These are phyloP conservation scores for Rattus rattus DNA, from an alignment of 2,113 vertebrate genomes.

Conservation along the genomic window DNA sequence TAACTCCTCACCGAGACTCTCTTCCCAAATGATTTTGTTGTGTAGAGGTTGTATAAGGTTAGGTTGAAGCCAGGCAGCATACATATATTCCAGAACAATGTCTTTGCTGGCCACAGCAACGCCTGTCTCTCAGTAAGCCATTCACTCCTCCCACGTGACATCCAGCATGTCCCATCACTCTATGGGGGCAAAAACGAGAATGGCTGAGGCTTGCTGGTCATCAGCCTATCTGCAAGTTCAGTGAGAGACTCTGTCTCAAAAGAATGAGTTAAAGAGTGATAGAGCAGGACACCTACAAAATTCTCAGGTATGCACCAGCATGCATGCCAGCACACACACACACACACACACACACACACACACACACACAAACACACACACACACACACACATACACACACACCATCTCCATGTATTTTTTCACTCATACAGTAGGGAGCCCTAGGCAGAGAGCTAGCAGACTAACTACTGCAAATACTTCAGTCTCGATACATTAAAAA, in stretches of 20 bases:
- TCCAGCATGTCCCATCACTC: neutral
- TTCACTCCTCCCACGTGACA: neutral
- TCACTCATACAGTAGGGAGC: neutral
- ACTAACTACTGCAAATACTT: neutral
- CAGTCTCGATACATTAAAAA: neutral
- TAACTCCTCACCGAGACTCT: neutral
- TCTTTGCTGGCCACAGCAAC: neutral
- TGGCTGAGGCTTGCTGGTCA: too few relatives aligned
- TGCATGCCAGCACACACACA: too few relatives aligned
- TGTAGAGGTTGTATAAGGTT: neutral
- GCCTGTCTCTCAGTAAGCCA: neutral
- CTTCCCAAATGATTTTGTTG: neutral
- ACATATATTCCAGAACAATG: too few relatives aligned
- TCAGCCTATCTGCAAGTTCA: neutral
- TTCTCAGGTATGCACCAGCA: neutral
- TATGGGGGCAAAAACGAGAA: neutral
- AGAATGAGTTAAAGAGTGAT: neutral
- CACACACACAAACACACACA: neutral
- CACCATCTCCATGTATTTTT: neutral
- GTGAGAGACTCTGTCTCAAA: neutral
- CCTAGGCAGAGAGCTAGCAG: neutral
- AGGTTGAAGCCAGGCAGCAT: neutral
- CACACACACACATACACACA: neutral
- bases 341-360: neutral
- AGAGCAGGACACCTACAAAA: neutral